Base-by-base conservation (phyloP, 2,888 invertebrate species). In the Agrypnus murinus region DNA sequence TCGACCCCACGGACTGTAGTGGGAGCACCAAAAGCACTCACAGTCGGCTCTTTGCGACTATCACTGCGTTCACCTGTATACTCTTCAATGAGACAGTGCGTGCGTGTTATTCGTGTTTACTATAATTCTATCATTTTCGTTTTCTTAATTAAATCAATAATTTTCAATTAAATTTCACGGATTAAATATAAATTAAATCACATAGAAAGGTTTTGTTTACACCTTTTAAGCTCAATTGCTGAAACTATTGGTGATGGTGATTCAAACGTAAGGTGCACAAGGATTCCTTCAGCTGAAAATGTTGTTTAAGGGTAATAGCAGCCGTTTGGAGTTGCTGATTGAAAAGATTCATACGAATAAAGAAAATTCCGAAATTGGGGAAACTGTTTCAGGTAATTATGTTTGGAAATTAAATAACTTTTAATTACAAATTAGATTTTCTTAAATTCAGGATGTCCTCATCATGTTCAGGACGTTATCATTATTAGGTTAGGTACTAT, bases 291-390 rank as follows among this genome's bases (percentile, higher is more conserved):
- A 8, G 14, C 25, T 75, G 74, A 82, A 79, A 83, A 94, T 95
- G 94, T 88, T 95, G 85, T 95, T 95, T 88, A 95, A 94, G 84
- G 95, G 95, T 75, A 95, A 94, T 86, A 95, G 95, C 87, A 92
- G 92, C 83, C 89, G 93, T 80, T 87, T 95, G 84, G 94, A 95
- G 86, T 91, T 93, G 83, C 89, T 95, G 79, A 95, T 95, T 78
- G 94, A 94, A 85, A 95, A 94, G 87, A 94, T 95, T 79, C 95
- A 95, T 84, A 93, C 93, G 4, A 93, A 92, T 80, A 94, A 94
- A 87, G 94, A 94, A 84, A 91, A 91, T 36, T 38, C 71, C 6
- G 74, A 73, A 60, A 62, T 65, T 38, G 50, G 65, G 9, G 71
- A 75, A 8, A 38, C 48, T n/a, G 57, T 67, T 36, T 36, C 71